Evolutionary conservation across 2,797 vertebrate species (phyloP).

Genomic region (Coregonus ussuriensis): DNA sequence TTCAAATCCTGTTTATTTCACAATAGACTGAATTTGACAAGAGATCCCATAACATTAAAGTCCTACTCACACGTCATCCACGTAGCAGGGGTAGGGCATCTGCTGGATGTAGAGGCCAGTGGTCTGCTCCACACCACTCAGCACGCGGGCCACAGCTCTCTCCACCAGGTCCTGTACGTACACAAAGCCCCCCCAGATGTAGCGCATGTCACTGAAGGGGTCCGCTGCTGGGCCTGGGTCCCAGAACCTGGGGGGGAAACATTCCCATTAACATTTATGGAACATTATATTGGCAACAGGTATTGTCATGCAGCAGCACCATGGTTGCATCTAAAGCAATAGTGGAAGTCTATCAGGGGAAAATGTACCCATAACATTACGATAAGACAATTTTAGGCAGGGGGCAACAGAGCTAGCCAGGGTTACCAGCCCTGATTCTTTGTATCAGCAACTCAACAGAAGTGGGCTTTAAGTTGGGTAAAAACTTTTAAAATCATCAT

Average conservation of each 20-base stretch:
- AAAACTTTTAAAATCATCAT: background rate
- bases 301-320: background rate
- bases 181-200: conserved; percentile 87
- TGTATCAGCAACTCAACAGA: background rate
- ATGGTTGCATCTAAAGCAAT: background rate
- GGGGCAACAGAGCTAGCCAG: background rate
- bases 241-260: conserved; percentile 81
- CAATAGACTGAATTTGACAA: too few relatives aligned
- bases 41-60: too few relatives aligned
- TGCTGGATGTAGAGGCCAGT: conserved; percentile 87
- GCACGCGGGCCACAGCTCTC: conserved; percentile 67
- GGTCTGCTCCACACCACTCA: conserved; percentile 64
- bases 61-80: conserved; percentile 84
- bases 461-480: background rate
- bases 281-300: background rate
- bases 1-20: background rate
- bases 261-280: background rate
- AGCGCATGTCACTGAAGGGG: conserved; percentile 85
- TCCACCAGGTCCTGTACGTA: conserved; percentile 92
- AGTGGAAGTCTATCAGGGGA: background rate
- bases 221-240: conserved; percentile 85
- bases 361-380: background rate
- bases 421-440: background rate
- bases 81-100: conserved; percentile 92
- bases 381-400: background rate